A percentile compares a stretch with the other conserved stretches of the same genome.
These are phyloP conservation scores for Xestoiulus laeticollis DNA, from an alignment of 2,888 invertebrate genomes.

Conservation along the genomic window DNA sequence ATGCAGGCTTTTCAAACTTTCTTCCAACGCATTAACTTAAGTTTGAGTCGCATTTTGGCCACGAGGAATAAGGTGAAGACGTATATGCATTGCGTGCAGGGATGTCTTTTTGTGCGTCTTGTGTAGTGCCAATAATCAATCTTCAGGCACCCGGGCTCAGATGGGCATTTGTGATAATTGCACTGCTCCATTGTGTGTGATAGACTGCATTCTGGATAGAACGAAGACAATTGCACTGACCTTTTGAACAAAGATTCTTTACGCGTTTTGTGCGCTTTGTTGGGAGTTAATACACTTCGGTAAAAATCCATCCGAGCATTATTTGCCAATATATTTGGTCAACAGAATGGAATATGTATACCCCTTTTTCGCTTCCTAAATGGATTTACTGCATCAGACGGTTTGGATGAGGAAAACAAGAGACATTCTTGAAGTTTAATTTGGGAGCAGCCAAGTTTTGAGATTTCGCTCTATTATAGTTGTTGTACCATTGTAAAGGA, in stretches of 20 bases:
- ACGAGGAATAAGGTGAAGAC: not conserved
- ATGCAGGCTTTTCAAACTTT: not conserved
- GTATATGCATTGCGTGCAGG: not conserved
- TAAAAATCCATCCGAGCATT: conserved; percentile 34
- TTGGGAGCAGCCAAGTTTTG: not conserved
- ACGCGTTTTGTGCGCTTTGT: conserved; percentile 39
- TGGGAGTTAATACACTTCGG: conserved; percentile 27
- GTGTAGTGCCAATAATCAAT: conserved; percentile 12
- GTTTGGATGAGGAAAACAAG: not conserved
- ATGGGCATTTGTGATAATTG: conserved; percentile 41
- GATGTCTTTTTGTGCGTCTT: conserved; percentile 36
- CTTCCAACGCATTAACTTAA: not conserved
- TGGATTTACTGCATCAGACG: conserved; percentile 14
- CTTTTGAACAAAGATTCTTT: conserved; percentile 28
- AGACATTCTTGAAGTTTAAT: conserved; percentile 15
- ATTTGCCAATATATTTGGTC: conserved; percentile 37
- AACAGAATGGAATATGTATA: conserved; percentile 20
- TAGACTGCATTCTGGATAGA: not conserved
- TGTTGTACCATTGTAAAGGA: too few species aligned
- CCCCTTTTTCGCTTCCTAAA: not conserved
- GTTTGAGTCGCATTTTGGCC: not conserved
- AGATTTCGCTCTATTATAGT: not conserved
- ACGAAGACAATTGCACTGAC: conserved; percentile 2
- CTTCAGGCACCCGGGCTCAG: conserved; percentile 31
- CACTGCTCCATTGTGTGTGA: conserved; percentile 21